Evolutionary conservation across 2,888 invertebrate genomes (phyloP).

Genomic region (Heliconius ethilla): DNA sequence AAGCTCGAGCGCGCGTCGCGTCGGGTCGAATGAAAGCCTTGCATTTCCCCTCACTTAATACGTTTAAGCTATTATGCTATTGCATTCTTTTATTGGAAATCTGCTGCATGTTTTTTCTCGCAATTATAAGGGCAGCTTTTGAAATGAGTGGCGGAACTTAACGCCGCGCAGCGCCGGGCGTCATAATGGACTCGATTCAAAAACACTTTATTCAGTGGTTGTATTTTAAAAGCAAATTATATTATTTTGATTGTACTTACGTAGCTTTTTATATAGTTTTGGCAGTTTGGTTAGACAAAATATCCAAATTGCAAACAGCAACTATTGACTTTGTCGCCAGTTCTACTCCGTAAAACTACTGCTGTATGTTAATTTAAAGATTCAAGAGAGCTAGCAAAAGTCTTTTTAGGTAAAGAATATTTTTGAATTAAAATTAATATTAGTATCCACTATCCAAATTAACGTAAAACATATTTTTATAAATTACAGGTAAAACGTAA

Average conservation of each 20-base stretch:
- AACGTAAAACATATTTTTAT: neutral
- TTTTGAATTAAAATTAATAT: no score
- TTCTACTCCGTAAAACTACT: neutral
- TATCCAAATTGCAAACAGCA: neutral
- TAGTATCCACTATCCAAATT: no score
- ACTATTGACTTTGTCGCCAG: neutral
- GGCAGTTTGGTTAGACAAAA: neutral
- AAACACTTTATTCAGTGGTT: neutral
- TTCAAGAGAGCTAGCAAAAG: no score
- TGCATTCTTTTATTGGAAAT: conserved; percentile 30
- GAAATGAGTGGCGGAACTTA: neutral
- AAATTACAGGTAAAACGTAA: neutral
- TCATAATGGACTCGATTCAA: neutral
- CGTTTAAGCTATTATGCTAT: conserved; percentile 26
- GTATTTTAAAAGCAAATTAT: neutral
- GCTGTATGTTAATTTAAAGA: neutral
- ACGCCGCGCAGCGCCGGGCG: neutral
- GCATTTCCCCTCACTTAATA: conserved; percentile 28
- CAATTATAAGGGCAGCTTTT: neutral
- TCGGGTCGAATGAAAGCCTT: conserved; percentile 37
- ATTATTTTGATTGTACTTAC: neutral
- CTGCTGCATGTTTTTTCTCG: neutral
- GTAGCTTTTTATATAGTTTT: neutral
- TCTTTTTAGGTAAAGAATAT: neutral
- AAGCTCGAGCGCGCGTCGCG: conserved; percentile 40